Conservation (phyloP, 2,888 invertebrate genomes). For the Ornithoptera alexandrae region DNA sequence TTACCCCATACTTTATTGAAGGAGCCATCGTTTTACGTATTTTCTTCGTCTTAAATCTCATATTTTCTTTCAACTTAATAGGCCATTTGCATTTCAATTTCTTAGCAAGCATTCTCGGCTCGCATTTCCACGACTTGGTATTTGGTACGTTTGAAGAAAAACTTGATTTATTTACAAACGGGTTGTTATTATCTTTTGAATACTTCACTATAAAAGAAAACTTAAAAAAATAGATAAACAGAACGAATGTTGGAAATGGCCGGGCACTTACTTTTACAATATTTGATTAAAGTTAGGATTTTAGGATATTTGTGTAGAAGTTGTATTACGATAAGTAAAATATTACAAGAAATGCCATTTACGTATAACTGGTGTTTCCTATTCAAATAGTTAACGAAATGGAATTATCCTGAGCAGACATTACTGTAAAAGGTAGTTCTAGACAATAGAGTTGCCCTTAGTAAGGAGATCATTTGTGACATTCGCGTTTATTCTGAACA, state of each 20-base stretch:
- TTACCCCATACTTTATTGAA: not conserved
- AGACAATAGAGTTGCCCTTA: slow-evolving; percentile 1
- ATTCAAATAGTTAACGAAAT: not conserved
- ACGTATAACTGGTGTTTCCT: too few species aligned
- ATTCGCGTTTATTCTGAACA: slow-evolving; percentile 11
- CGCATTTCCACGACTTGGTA: not conserved
- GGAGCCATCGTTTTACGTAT: not conserved
- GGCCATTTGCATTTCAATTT: slow-evolving; percentile 22
- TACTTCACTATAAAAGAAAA: not conserved
- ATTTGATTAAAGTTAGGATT: too few species aligned
- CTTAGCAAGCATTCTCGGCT: not conserved
- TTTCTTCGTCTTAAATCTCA: slow-evolving; percentile 1
- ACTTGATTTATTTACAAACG: not conserved
- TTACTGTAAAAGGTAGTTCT: not conserved
- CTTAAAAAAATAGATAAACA: not conserved
- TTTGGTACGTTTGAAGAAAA: not conserved
- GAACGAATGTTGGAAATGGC: too few species aligned
- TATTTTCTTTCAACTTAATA: slow-evolving; percentile 21
- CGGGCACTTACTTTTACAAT: too few species aligned
- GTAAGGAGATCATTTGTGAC: not conserved
- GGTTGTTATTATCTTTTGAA: too few species aligned
- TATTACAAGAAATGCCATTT: too few species aligned
- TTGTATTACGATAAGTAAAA: too few species aligned
- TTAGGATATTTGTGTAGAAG: too few species aligned
- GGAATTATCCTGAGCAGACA: not conserved